phyloP scores from a whole-genome alignment of 2,888 invertebrate species.

The Acrocera orbiculus region DNA sequence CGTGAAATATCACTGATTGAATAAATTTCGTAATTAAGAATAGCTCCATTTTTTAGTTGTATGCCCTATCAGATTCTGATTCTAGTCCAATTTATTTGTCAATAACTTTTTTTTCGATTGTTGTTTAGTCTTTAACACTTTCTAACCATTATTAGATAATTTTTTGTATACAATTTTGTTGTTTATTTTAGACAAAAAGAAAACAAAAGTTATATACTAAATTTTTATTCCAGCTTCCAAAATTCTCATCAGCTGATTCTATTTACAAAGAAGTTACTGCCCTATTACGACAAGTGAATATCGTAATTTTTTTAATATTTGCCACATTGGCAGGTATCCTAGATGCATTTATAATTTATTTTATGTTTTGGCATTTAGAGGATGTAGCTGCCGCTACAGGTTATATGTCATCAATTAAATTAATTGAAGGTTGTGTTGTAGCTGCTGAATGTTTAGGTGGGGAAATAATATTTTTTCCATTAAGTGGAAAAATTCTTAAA shows the following conservation, averaged over 20 bases:
- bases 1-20: too few relatives aligned
- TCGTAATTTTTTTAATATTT: slow-evolving; percentile 51
- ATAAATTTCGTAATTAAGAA: too few relatives aligned
- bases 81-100: too few relatives aligned
- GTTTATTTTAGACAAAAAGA: too few relatives aligned
- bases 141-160: too few relatives aligned
- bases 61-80: too few relatives aligned
- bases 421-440: slow-evolving; percentile 61
- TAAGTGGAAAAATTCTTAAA: slow-evolving; percentile 57
- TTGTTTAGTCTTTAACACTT: too few relatives aligned
- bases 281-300: slow-evolving; percentile 43
- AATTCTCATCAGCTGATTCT: slow-evolving; percentile 45
- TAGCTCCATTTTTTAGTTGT: too few relatives aligned
- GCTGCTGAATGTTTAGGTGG: slow-evolving; percentile 65
- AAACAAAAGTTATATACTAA: too few relatives aligned
- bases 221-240: slow-evolving; percentile 39
- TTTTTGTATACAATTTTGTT: too few relatives aligned
- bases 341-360: slow-evolving; percentile 66
- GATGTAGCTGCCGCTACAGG: slow-evolving; percentile 49
- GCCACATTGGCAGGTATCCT: slow-evolving; percentile 58
- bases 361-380: slow-evolving; percentile 69
- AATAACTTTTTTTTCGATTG: too few relatives aligned
- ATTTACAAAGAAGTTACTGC: slow-evolving; percentile 47
- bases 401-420: slow-evolving; percentile 46
- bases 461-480: slow-evolving; percentile 58